Conservation (phyloP, 2,888 invertebrate species). For the Coenonympha glycerion region DNA sequence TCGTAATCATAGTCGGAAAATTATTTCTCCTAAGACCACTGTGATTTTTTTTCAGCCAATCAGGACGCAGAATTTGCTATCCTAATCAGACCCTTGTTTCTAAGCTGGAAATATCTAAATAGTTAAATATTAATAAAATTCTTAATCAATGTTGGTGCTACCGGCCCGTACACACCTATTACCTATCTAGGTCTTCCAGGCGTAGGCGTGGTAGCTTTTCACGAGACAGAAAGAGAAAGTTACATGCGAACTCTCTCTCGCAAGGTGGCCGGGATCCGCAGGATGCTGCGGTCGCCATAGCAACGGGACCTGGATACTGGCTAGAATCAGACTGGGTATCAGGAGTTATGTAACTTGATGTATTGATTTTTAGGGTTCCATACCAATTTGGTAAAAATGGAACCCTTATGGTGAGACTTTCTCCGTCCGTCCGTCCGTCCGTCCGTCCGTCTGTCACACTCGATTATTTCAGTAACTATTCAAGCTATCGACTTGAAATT, state of each 20-base stretch:
- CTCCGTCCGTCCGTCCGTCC: too few species aligned
- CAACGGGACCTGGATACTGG: slow-evolving; percentile 30
- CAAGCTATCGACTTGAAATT: too few species aligned
- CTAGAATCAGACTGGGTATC: slow-evolving; percentile 6
- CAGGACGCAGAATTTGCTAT: too few species aligned
- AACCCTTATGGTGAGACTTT: too few species aligned
- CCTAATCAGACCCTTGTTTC: too few species aligned
- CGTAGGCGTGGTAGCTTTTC: slow-evolving; percentile 21
- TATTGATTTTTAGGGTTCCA: slow-evolving; percentile 12
- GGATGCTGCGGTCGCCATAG: slow-evolving; percentile 36
- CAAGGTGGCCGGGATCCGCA: slow-evolving; percentile 19
- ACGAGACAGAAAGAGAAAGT: slow-evolving; percentile 13
- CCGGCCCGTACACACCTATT: slow-evolving; percentile 3
- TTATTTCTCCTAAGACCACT: neutral
- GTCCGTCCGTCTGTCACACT: too few species aligned
- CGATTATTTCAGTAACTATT: too few species aligned
- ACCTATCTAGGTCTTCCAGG: slow-evolving; percentile 23
- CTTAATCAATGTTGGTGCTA: neutral
- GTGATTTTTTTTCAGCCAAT: too few species aligned
- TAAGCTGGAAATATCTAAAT: too few species aligned
- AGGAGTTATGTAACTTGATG: neutral
- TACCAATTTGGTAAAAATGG: too few species aligned
- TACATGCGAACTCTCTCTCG: slow-evolving; percentile 8
- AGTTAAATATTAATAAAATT: neutral
- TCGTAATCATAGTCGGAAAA: too few species aligned